Conservation (phyloP, 2,888 invertebrate species). For the Andrena camellia region DNA sequence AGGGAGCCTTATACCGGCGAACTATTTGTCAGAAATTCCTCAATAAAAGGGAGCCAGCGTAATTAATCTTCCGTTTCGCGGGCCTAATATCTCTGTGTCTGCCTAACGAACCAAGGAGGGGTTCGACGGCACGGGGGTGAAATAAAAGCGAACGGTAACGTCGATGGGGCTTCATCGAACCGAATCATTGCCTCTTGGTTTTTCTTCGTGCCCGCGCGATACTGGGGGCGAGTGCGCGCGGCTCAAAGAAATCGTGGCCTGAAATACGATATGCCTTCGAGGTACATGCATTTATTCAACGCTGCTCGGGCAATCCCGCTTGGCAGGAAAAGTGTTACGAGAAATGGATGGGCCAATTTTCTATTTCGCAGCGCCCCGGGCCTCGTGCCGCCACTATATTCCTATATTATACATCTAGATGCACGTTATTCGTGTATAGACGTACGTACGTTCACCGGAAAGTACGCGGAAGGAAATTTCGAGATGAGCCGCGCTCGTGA, state of each 20-base stretch:
- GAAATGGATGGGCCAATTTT: conserved; percentile 83
- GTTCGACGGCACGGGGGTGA: conserved; percentile 12
- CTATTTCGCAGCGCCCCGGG: conserved; percentile 75
- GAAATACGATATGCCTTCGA: conserved; percentile 69
- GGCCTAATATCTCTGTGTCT: conserved; percentile 29
- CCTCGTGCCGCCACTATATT: conserved; percentile 62
- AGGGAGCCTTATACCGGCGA: conserved; percentile 18
- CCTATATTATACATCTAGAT: conserved; percentile 62
- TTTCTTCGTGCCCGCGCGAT: conserved; percentile 29
- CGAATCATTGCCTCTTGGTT: conserved; percentile 57
- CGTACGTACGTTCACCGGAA: conserved; percentile 18
- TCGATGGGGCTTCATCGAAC: conserved; percentile 47
- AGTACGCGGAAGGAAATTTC: conserved; percentile 23
- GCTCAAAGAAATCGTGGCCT: conserved; percentile 48
- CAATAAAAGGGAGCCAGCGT: conserved; percentile 37
- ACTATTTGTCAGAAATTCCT: conserved; percentile 32
- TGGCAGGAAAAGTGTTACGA: conserved; percentile 77
- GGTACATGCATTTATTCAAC: conserved; percentile 82
- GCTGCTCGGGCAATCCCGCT: conserved; percentile 74
- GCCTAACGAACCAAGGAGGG: conserved; percentile 34
- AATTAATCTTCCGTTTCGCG: conserved; percentile 35
- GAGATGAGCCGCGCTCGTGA: not conserved
- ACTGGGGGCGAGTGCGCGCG: conserved; percentile 42
- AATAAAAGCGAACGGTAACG: conserved; percentile 25
- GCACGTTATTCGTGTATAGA: conserved; percentile 28